Conservation (phyloP, 2,113 vertebrate species). For the Noturus placidus region DNA sequence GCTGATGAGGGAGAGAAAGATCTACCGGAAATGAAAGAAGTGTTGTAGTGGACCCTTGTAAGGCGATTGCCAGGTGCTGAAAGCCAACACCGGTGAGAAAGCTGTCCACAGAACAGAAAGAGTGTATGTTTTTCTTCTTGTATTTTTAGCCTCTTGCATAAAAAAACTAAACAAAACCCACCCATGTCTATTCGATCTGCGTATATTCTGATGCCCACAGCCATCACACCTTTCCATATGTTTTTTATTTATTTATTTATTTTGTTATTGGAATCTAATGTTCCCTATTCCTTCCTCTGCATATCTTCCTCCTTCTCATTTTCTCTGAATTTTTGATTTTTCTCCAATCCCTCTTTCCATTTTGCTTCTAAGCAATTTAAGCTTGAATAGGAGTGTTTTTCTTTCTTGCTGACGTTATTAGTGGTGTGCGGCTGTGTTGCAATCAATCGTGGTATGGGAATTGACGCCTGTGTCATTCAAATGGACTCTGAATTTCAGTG, state of each 20-base stretch:
- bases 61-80: constrained; percentile 55
- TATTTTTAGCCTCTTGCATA: constrained; percentile 53
- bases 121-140: constrained; percentile 46
- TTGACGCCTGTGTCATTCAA: constrained; percentile 42
- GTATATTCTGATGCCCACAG: not conserved
- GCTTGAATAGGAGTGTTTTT: constrained; percentile 47
- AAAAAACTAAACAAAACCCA: constrained; percentile 24
- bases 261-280: not conserved
- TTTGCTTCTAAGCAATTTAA: constrained; percentile 45
- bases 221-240: not conserved
- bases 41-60: constrained; percentile 39
- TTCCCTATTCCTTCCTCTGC: constrained; percentile 4
- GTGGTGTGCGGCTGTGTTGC: constrained; percentile 45
- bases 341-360: constrained; percentile 18
- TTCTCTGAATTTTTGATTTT: not conserved
- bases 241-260: not conserved
- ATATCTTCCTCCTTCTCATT: constrained; percentile 30
- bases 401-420: constrained; percentile 56
- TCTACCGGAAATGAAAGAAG: constrained; percentile 16
- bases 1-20: constrained; percentile 3
- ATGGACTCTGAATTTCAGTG: not conserved
- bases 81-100: constrained; percentile 65
- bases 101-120: constrained; percentile 36
- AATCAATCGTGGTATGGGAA: constrained; percentile 45
- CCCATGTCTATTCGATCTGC: not conserved